Evolutionary conservation across 2,113 vertebrate genomes (phyloP).

Genomic region (Pogona vitticeps): DNA sequence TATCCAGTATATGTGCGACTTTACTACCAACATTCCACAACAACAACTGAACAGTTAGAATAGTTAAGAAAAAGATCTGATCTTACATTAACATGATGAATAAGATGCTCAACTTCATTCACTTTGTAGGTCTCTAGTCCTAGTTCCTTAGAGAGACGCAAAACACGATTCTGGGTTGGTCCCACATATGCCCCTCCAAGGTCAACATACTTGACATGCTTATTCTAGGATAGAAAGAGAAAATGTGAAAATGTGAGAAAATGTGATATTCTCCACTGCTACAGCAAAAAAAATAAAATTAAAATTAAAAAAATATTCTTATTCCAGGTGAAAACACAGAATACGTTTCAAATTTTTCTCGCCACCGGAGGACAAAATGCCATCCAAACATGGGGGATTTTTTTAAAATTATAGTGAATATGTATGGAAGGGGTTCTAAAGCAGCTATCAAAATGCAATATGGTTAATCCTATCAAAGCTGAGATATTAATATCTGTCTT

Average conservation of each 20-base stretch:
- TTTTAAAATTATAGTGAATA: neutral
- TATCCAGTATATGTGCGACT: neutral
- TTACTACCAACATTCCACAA: neutral
- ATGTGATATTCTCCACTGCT: neutral
- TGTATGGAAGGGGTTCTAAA: fast-evolving
- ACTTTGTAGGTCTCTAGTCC: slow-evolving; percentile 94
- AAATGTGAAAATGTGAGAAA: neutral
- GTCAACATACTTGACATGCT: slow-evolving; percentile 93
- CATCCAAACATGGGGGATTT: neutral
- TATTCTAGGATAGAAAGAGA: slow-evolving; percentile 79
- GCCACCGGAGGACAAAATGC: neutral
- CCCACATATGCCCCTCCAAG: slow-evolving; percentile 95
- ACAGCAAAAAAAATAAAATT: neutral
- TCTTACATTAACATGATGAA: slow-evolving; percentile 91
- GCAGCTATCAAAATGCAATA: neutral
- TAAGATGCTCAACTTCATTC: slow-evolving; percentile 87
- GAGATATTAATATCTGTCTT: too few relatives aligned
- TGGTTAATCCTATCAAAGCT: neutral
- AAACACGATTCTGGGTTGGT: slow-evolving; percentile 94
- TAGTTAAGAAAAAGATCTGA: neutral
- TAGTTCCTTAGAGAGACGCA: slow-evolving; percentile 89
- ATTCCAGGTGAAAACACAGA: neutral
- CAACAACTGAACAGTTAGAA: slow-evolving; percentile 28
- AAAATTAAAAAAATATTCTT: neutral
- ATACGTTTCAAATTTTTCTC: neutral